Evolutionary conservation across 2,888 invertebrate species (phyloP).

Genomic region (Sthenelais limicola): DNA sequence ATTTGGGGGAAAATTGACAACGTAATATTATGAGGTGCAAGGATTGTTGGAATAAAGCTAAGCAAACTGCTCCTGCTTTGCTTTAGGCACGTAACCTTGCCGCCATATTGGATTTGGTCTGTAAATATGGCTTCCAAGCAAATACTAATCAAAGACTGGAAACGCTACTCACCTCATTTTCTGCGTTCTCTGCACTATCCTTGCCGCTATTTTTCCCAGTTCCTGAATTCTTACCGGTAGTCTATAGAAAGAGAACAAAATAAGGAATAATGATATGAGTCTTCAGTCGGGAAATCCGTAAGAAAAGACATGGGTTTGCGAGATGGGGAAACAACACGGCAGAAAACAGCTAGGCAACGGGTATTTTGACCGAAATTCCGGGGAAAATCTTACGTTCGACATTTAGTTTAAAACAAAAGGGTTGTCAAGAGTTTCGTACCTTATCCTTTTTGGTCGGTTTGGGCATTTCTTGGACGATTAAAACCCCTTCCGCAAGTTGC

Average conservation of each 20-base stretch:
- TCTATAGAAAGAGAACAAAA: conserved; percentile 40
- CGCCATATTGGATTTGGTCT: conserved; percentile 42
- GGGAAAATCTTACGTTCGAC: background rate
- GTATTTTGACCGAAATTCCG: background rate
- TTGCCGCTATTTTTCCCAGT: conserved; percentile 42
- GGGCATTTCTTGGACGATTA: conserved; percentile 47
- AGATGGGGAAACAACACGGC: conserved; percentile 21
- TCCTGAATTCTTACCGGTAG: conserved; percentile 38
- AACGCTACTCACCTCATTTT: conserved; percentile 49
- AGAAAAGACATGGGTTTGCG: conserved; percentile 18
- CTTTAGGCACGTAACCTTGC: conserved; percentile 35
- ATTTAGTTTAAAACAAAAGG: background rate
- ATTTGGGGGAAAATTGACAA: no score
- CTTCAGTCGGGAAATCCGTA: conserved; percentile 1
- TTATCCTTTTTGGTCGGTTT: conserved; percentile 48
- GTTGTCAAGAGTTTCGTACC: conserved; percentile 18
- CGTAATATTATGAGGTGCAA: no score
- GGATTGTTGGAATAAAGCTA: no score
- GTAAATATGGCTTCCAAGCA: conserved; percentile 44
- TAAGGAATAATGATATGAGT: background rate
- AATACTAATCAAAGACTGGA: conserved; percentile 16
- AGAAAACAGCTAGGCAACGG: conserved; percentile 33
- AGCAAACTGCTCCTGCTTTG: no score
- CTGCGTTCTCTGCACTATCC: conserved; percentile 46
- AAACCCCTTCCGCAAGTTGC: conserved; percentile 35